phyloP scores from a whole-genome alignment of 2,113 vertebrate species.

The Ictidomys tridecemlineatus region DNA sequence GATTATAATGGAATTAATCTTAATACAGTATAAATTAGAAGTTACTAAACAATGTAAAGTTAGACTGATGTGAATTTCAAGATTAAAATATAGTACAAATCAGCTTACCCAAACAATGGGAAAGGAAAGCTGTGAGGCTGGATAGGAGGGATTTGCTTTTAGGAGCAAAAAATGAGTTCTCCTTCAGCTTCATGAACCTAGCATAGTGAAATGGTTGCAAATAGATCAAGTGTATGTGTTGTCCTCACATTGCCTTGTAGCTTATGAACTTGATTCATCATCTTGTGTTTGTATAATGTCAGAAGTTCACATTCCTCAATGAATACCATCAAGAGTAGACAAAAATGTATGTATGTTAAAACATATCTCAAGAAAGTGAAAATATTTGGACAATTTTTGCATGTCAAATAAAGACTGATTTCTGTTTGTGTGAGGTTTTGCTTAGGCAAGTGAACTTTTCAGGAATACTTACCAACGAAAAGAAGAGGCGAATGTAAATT shows the following conservation, averaged over 20 bases:
- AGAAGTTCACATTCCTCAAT: neutral
- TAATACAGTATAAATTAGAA: constrained; percentile 78
- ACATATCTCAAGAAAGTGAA: neutral
- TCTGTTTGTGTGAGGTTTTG: neutral
- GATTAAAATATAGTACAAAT: constrained; percentile 61
- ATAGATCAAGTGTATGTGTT: constrained; percentile 9
- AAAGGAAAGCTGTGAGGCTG: neutral
- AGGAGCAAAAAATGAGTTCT: neutral
- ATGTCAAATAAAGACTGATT: constrained; percentile 15
- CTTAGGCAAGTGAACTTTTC: neutral
- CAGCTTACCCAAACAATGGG: neutral
- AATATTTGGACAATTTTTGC: neutral
- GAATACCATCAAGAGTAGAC: neutral
- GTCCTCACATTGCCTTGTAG: neutral
- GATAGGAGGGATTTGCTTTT: constrained; percentile 19
- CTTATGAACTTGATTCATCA: constrained; percentile 31
- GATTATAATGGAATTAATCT: constrained; percentile 79
- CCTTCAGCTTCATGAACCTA: constrained; percentile 8
- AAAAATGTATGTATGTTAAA: neutral
- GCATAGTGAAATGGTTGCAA: neutral
- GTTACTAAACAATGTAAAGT: constrained; percentile 73
- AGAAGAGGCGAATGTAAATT: neutral
- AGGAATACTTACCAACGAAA: constrained; percentile 29
- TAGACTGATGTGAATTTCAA: constrained; percentile 60
- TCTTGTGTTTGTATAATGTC: neutral